These are phyloP conservation scores for Tyria jacobaeae DNA, from an alignment of 2,888 invertebrate species.

Conservation along the genomic window DNA sequence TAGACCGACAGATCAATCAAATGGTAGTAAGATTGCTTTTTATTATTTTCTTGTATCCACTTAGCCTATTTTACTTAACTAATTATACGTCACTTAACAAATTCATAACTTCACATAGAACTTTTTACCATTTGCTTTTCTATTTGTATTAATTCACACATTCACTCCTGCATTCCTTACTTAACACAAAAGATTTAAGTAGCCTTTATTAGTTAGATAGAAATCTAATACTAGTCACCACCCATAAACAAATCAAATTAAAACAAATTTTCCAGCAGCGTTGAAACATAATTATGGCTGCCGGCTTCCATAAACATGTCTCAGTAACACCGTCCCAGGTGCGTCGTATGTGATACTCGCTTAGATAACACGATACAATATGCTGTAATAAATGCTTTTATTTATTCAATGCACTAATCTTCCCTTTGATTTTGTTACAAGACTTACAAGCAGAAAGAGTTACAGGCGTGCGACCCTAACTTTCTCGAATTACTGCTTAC, in stretches of 20 bases:
- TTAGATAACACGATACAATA: constrained; percentile 36
- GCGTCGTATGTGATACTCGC: constrained; percentile 36
- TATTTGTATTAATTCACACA: too few relatives aligned
- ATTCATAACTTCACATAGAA: too few relatives aligned
- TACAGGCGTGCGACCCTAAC: too few relatives aligned
- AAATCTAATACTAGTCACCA: not conserved
- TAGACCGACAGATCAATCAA: too few relatives aligned
- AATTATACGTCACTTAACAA: too few relatives aligned
- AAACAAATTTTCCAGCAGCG: constrained; percentile 16
- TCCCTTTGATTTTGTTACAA: not conserved
- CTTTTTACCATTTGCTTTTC: too few relatives aligned
- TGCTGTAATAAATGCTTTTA: constrained; percentile 30
- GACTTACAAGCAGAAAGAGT: not conserved
- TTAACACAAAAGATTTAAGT: too few relatives aligned
- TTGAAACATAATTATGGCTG: constrained; percentile 44
- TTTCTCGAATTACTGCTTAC: too few relatives aligned
- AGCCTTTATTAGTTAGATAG: not conserved
- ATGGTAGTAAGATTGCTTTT: too few relatives aligned
- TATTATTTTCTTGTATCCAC: too few relatives aligned
- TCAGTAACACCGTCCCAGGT: constrained; percentile 44
- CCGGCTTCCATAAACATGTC: constrained; percentile 44
- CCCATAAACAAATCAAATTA: constrained; percentile 16
- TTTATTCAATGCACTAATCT: not conserved
- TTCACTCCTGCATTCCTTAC: too few relatives aligned
- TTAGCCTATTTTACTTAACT: too few relatives aligned